phyloP scores from a whole-genome alignment of 1,140 invertebrate species.

The Alviniconcha marisindica region DNA sequence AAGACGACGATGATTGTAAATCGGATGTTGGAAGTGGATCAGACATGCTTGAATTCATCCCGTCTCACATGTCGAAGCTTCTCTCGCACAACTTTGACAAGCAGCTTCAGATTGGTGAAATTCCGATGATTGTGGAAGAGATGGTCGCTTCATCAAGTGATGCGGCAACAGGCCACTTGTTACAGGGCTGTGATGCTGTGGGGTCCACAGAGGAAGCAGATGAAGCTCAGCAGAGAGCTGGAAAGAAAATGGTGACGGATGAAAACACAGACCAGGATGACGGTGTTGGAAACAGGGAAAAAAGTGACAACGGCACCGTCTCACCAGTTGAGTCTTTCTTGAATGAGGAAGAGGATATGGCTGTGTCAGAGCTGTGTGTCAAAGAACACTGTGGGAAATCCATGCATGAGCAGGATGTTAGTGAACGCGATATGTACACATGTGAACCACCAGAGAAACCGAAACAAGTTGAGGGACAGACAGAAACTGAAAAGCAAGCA shows the following conservation, averaged over 20 bases:
- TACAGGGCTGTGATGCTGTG: no score
- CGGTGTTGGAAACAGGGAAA: background rate
- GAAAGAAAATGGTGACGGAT: conserved; percentile 13
- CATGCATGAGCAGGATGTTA: no score
- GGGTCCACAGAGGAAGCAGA: background rate
- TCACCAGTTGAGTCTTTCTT: no score
- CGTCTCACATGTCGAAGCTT: conserved; percentile 20
- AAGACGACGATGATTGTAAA: background rate
- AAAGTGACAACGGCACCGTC: background rate
- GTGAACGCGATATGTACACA: no score
- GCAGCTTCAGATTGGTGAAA: conserved; percentile 25
- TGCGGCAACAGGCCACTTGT: no score
- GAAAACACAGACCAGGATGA: background rate
- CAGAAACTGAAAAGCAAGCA: background rate
- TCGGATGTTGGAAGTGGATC: conserved; percentile 11
- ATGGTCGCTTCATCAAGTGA: no score
- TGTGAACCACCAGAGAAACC: no score
- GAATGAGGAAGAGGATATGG: background rate
- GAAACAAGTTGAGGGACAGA: background rate
- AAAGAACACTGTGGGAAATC: background rate
- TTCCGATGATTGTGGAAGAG: no score
- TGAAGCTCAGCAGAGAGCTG: background rate
- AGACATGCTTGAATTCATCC: conserved; percentile 31
- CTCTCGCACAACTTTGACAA: conserved; percentile 32
- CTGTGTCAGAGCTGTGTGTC: background rate